Conservation (phyloP, 2,113 vertebrate species). For the Oenanthe oenanthe region DNA sequence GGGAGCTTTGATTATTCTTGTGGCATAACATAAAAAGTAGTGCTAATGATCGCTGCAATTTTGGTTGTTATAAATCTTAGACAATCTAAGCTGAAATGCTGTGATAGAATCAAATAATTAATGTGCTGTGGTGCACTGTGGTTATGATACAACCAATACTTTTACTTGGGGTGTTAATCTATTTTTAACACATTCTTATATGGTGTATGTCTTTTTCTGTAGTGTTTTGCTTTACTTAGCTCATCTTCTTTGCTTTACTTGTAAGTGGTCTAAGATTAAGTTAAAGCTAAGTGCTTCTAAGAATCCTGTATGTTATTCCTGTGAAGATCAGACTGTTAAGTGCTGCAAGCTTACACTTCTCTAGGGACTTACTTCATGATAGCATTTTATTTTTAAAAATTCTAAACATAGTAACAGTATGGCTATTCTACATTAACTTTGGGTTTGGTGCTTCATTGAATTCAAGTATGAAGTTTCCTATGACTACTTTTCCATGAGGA, state of each 20-base stretch:
- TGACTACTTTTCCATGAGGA: background rate
- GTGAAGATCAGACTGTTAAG: slow-evolving; percentile 50
- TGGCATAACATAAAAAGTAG: background rate
- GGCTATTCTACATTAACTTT: background rate
- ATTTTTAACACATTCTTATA: background rate
- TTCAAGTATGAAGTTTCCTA: background rate
- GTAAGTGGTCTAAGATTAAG: slow-evolving; percentile 52
- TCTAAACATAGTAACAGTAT: background rate
- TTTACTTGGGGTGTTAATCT: background rate
- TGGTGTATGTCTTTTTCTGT: background rate
- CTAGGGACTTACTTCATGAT: background rate
- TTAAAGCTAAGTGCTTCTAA: slow-evolving; percentile 41
- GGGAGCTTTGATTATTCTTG: background rate
- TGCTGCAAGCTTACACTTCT: background rate
- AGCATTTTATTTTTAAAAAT: background rate
- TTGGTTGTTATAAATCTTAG: background rate
- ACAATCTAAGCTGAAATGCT: background rate
- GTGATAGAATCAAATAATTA: background rate
- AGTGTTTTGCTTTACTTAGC: slow-evolving; percentile 37
- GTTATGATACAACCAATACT: background rate
- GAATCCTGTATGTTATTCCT: slow-evolving; percentile 5
- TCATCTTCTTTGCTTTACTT: slow-evolving; percentile 37
- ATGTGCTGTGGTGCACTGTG: background rate
- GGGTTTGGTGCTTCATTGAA: background rate
- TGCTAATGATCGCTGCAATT: accelerated